Conservation (phyloP, 2,797 vertebrate genomes). For the Prunella strophiata region DNA sequence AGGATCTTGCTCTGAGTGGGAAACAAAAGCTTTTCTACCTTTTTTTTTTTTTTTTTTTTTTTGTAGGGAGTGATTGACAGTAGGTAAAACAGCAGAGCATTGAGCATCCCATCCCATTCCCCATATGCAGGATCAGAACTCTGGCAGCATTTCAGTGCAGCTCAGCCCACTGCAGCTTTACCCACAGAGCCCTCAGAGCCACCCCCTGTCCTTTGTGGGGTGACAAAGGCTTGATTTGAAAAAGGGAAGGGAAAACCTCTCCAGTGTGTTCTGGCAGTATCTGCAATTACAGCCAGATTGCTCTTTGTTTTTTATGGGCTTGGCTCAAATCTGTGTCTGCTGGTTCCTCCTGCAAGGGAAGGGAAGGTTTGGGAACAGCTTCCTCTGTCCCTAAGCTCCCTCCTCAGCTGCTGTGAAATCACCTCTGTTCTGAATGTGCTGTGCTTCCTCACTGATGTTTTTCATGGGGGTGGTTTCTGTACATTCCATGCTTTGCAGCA, state of each 20-base stretch:
- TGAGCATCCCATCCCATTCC: background rate
- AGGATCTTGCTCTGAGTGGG: background rate
- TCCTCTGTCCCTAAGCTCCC: background rate
- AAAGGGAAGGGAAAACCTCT: background rate
- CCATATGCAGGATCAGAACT: background rate
- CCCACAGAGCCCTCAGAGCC: background rate
- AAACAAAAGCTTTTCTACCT: background rate
- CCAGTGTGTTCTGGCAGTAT: background rate
- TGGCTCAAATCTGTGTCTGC: background rate
- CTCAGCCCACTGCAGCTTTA: background rate
- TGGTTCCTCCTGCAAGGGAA: background rate
- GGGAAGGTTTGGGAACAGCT: background rate
- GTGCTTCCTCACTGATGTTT: background rate
- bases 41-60: background rate
- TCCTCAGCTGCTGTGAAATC: background rate
- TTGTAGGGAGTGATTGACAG: background rate
- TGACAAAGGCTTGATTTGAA: background rate
- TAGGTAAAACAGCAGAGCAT: background rate
- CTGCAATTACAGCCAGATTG: background rate
- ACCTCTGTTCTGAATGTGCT: background rate
- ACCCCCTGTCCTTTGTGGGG: background rate
- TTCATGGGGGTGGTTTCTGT: background rate
- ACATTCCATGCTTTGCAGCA: background rate
- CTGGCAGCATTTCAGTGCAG: background rate
- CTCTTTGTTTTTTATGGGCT: background rate